Evolutionary conservation across 2,888 invertebrate species (phyloP).

Genomic region (Stenodema calcarata): DNA sequence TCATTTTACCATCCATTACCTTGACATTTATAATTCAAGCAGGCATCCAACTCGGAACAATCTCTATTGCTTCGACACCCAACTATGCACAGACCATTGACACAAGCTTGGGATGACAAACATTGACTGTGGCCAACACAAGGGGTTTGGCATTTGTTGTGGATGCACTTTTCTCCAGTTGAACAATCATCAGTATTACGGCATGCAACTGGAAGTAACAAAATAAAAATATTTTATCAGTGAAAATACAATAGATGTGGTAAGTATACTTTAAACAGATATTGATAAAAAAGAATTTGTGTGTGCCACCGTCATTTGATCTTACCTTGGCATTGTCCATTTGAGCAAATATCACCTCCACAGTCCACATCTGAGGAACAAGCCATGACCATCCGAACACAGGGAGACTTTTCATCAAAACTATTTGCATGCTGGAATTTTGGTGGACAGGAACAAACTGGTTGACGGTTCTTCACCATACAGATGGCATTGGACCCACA

Average conservation of each 20-base stretch:
- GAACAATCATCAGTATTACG: constrained; percentile 62
- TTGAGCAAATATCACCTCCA: constrained; percentile 77
- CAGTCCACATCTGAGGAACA: constrained; percentile 80
- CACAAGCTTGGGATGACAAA: constrained; percentile 78
- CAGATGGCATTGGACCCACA: constrained; percentile 86
- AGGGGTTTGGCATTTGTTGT: constrained; percentile 79
- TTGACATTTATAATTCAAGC: constrained; percentile 82
- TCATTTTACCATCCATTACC: constrained; percentile 59
- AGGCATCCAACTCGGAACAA: constrained; percentile 77
- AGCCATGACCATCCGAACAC: constrained; percentile 71
- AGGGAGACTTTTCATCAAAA: constrained; percentile 68
- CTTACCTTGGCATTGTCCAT: constrained; percentile 78
- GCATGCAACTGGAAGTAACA: constrained; percentile 55
- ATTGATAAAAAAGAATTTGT: too few species aligned
- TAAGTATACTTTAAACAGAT: too few species aligned
- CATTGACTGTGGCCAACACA: constrained; percentile 85
- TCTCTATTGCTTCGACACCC: constrained; percentile 86
- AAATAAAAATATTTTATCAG: not conserved
- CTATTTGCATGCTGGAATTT: constrained; percentile 72
- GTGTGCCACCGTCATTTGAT: not conserved
- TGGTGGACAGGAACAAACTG: constrained; percentile 79
- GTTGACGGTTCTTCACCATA: constrained; percentile 75
- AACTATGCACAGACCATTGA: constrained; percentile 77
- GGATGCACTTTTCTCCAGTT: constrained; percentile 76
- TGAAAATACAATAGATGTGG: too few species aligned